These are phyloP conservation scores for Hylaea fasciaria DNA, from an alignment of 2,888 invertebrate genomes.

Conservation along the genomic window DNA sequence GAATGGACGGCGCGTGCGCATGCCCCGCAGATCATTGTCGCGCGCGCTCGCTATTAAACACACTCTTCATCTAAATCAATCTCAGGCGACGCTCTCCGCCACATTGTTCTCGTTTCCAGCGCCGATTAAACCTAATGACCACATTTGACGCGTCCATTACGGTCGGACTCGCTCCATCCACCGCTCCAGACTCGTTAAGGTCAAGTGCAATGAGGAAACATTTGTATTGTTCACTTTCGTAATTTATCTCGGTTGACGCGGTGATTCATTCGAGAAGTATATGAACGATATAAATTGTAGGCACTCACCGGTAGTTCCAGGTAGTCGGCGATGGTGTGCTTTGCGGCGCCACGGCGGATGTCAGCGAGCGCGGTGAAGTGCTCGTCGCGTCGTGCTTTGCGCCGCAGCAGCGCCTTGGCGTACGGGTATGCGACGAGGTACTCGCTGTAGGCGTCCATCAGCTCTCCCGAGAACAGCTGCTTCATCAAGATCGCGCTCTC, in stretches of 20 bases:
- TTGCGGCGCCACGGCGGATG: conserved; percentile 87
- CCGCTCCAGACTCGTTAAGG: conserved; percentile 56
- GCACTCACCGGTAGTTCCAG: conserved; percentile 89
- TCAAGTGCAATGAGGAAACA: conserved; percentile 66
- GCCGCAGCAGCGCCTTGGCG: conserved; percentile 86
- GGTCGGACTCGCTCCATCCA: conserved; percentile 46
- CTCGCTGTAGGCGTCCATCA: conserved; percentile 88
- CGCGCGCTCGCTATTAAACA: conserved; percentile 62
- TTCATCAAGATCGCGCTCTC: conserved; percentile 79
- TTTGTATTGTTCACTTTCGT: conserved; percentile 55
- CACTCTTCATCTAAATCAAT: conserved; percentile 74
- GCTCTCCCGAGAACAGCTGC: conserved; percentile 87
- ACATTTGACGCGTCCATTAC: conserved; percentile 72
- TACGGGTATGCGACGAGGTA: conserved; percentile 86
- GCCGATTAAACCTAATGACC: conserved; percentile 74
- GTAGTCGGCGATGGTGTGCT: conserved; percentile 86
- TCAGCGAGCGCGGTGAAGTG: conserved; percentile 88
- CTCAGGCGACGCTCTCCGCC: conserved; percentile 57
- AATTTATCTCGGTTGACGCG: conserved; percentile 47
- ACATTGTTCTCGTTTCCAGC: conserved; percentile 73
- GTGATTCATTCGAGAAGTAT: conserved; percentile 43
- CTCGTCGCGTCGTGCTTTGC: conserved; percentile 86
- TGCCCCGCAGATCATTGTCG: conserved; percentile 72
- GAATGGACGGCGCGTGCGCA: conserved; percentile 76
- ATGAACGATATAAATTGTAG: conserved; percentile 29